Conservation (phyloP, 2,797 vertebrate genomes). For the Mormyrops boulengeri region DNA sequence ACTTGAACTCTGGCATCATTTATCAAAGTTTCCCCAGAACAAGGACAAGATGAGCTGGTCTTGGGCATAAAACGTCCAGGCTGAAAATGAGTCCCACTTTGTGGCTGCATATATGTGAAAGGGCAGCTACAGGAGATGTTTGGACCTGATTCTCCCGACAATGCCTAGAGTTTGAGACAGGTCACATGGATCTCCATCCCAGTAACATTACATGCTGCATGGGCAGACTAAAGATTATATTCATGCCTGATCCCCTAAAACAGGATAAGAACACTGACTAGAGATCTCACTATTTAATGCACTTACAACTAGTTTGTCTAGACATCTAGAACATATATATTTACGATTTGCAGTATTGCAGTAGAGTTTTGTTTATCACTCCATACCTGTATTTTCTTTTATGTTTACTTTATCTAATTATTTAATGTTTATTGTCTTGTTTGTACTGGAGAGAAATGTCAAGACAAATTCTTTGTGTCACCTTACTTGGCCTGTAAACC, state of each 20-base stretch:
- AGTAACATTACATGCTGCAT: background rate
- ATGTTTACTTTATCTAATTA: background rate
- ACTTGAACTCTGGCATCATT: too few relatives aligned
- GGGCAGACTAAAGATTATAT: background rate
- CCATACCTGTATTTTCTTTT: background rate
- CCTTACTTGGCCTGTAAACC: background rate
- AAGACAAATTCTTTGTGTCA: background rate
- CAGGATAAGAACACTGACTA: background rate
- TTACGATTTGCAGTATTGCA: background rate
- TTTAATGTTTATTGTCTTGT: background rate
- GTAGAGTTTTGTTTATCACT: background rate
- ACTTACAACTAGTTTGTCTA: background rate
- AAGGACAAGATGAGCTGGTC: background rate
- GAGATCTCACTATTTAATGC: background rate
- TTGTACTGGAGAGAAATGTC: background rate
- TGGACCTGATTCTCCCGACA: background rate
- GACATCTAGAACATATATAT: background rate
- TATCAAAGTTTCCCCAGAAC: background rate
- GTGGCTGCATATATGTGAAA: too few relatives aligned
- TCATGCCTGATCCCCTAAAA: background rate
- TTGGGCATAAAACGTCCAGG: background rate
- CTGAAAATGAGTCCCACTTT: background rate
- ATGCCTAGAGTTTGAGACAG: too few relatives aligned
- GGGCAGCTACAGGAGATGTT: background rate
- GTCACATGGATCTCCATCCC: background rate